A percentile compares a stretch with the other conserved stretches of the same genome.
phyloP scores from a whole-genome alignment of 2,888 invertebrate species.

The Cistogaster globosa region DNA sequence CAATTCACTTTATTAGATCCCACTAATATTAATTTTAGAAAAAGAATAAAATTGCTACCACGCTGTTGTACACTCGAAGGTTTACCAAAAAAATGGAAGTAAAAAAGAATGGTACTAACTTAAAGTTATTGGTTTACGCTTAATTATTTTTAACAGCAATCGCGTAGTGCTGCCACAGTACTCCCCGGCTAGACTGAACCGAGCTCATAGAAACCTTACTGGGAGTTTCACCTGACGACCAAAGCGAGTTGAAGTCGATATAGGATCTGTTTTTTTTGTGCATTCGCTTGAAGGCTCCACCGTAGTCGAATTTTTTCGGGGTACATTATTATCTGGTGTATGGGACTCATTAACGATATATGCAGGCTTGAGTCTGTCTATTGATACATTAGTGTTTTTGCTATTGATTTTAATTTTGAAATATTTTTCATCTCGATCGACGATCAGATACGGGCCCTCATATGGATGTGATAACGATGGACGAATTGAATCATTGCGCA shows the following conservation, averaged over 20 bases:
- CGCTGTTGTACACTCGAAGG: too few species aligned
- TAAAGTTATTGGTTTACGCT: too few species aligned
- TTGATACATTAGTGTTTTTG: not conserved
- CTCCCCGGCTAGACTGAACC: not conserved
- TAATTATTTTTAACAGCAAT: too few species aligned
- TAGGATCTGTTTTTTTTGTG: not conserved
- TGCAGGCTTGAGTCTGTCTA: not conserved
- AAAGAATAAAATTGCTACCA: too few species aligned
- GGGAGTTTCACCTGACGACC: not conserved
- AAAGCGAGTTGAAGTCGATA: not conserved
- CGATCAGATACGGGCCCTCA: conserved; percentile 3
- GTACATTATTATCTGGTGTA: too few species aligned
- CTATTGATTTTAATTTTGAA: not conserved
- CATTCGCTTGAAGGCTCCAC: too few species aligned
- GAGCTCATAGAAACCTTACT: not conserved
- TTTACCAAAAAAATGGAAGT: too few species aligned
- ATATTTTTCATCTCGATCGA: not conserved
- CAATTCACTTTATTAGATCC: too few species aligned
- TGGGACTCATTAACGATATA: not conserved
- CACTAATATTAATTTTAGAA: too few species aligned
- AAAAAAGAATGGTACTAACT: too few species aligned
- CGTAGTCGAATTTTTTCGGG: not conserved
- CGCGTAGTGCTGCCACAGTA: not conserved
- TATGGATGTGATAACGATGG: not conserved
- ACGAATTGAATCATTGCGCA: conserved; percentile 14